These are phyloP conservation scores for Rana temporaria DNA, from an alignment of 2,113 vertebrate species.

Conservation along the genomic window DNA sequence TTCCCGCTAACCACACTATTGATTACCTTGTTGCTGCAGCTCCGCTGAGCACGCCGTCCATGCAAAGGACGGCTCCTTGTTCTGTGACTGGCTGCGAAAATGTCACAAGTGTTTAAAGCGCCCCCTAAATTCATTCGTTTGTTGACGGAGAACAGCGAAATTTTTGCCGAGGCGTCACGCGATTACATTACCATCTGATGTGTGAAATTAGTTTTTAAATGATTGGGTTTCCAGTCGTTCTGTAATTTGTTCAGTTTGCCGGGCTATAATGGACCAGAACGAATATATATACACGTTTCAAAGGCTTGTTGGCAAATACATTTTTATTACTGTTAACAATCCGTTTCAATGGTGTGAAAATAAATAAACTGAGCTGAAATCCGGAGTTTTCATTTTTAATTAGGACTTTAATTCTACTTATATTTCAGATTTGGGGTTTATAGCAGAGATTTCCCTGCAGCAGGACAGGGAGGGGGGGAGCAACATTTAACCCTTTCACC, in stretches of 20 bases:
- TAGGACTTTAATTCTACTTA: not conserved
- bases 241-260: slow-evolving; percentile 8
- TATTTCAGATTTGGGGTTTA: too few species aligned
- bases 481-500: too few species aligned
- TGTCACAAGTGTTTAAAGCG: slow-evolving; percentile 35
- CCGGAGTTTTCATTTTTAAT: not conserved
- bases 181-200: slow-evolving; percentile 38
- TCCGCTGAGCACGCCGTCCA: slow-evolving; percentile 15
- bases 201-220: slow-evolving; percentile 49
- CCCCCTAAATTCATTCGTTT: not conserved
- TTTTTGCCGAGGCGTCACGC: slow-evolving; percentile 5
- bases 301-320: slow-evolving; percentile 7
- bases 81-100: slow-evolving; percentile 12
- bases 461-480: too few species aligned
- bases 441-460: too few species aligned
- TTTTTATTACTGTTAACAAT: slow-evolving; percentile 9
- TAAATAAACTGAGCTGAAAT: not conserved
- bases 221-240: not conserved
- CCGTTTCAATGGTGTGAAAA: not conserved
- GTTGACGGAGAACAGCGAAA: slow-evolving; percentile 12
- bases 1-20: slow-evolving; percentile 36
- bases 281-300: slow-evolving; percentile 18
- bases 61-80: slow-evolving; percentile 6
- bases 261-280: slow-evolving; percentile 4
- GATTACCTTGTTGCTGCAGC: slow-evolving; percentile 11